Conservation (phyloP, 2,888 invertebrate genomes). For the Cabera pusaria region DNA sequence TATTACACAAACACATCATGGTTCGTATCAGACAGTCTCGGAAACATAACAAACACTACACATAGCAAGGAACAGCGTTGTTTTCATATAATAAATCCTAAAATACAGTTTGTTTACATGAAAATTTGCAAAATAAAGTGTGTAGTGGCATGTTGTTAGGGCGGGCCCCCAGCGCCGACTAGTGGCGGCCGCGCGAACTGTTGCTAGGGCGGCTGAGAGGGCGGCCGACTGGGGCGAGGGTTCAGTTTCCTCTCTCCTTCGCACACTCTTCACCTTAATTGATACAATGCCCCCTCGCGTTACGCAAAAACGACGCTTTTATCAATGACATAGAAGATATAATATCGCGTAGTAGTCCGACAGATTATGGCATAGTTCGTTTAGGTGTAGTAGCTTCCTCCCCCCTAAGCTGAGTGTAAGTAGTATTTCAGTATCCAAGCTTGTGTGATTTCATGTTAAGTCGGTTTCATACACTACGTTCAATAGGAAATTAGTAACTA, state of each 20-base stretch:
- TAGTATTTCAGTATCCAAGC: constrained; percentile 5
- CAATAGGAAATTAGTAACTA: no score
- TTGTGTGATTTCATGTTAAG: not conserved
- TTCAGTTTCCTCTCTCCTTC: constrained; percentile 55
- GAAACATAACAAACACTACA: constrained; percentile 39
- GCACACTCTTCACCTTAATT: constrained; percentile 60
- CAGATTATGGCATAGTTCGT: constrained; percentile 25
- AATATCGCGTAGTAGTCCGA: constrained; percentile 45
- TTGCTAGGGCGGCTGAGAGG: constrained; percentile 53
- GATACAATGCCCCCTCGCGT: constrained; percentile 48
- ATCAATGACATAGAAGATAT: constrained; percentile 76
- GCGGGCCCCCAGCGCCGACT: constrained; percentile 77
- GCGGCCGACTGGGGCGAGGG: constrained; percentile 41
- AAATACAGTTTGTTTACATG: constrained; percentile 74
- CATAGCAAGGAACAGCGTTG: constrained; percentile 38
- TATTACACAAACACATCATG: constrained; percentile 15
- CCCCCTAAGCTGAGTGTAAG: constrained; percentile 38
- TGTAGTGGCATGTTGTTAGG: constrained; percentile 64
- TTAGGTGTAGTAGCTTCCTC: constrained; percentile 34
- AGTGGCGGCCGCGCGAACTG: constrained; percentile 62
- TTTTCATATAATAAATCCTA: constrained; percentile 43
- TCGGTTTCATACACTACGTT: no score
- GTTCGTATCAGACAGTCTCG: constrained; percentile 11
- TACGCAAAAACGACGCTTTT: constrained; percentile 77
- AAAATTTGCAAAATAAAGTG: constrained; percentile 59